Base-by-base conservation (phyloP, 2,113 vertebrate genomes). In the Cryptomyrus ogoouensis region DNA sequence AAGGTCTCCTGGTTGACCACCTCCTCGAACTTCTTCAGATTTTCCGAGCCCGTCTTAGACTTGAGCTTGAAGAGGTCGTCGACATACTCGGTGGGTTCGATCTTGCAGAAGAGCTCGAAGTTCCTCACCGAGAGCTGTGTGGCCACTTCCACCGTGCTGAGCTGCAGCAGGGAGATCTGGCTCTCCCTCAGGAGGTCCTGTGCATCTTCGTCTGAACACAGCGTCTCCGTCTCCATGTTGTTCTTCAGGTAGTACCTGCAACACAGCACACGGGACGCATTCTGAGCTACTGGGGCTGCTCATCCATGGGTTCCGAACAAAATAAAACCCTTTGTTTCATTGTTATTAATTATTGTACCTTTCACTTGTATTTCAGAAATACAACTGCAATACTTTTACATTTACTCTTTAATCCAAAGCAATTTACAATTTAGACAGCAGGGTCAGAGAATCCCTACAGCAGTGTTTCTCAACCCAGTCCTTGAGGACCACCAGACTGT, bases 1-100 rank as follows among this genome's bases (percentile, higher is more conserved):
- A 99, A 99, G 1, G 98, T 99, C 95, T 99, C 98, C 92, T 98
- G 97, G 95, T 99, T 99, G 93, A 99, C 98, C 92, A 98, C 97
- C 91, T 99, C 98, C 95, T 99, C 98, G 88, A 99, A 99, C 90
- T 96, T 97, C 93, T 99, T 99, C 53, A 99, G 96, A 95, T 98
- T 98, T 93, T 93, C 94, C 50, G 97, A 97, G 92, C 96, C 96
- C 0, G 95, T 94, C 93, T 97, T 97, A 12, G 97, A 97, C 91
- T 97, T 97, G 56, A 98, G 96, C 94, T 98, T 99, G 94, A 97
- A 99, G 58, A 99, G 95, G 93, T 99, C 98, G 85, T 99, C 98
- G 56, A 99, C 98, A 92, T 99, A 99, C 86, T 99, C 98, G 0
- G 98, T 99, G 90, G 98, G 98, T 92, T 99, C 98, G 24, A 99